A percentile compares a stretch with the other conserved stretches of the same genome.
These are phyloP conservation scores for Protula sp. DNA, from an alignment of 2,888 invertebrate genomes.

Conservation along the genomic window DNA sequence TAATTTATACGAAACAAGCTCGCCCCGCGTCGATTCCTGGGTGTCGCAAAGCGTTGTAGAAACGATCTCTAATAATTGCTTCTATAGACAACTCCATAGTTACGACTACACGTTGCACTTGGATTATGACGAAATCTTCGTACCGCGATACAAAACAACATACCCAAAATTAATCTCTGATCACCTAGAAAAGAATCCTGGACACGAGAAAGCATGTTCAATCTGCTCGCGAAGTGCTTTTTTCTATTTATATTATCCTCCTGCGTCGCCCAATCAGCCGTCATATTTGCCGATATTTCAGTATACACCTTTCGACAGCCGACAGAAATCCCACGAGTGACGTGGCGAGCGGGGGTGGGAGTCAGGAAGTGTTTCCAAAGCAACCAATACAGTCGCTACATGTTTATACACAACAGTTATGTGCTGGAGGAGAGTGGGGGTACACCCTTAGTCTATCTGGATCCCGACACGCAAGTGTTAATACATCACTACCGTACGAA, in stretches of 20 bases:
- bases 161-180: not conserved
- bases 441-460: too few relatives aligned
- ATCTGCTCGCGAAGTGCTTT: not conserved
- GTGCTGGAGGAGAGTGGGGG: too few relatives aligned
- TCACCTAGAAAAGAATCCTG: not conserved
- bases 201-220: not conserved
- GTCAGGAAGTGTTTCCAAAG: too few relatives aligned
- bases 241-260: not conserved
- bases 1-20: not conserved
- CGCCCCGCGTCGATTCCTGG: not conserved
- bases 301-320: too few relatives aligned
- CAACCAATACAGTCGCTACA: too few relatives aligned
- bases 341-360: too few relatives aligned
- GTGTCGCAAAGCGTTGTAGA: not conserved
- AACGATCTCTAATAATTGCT: not conserved
- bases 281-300: too few relatives aligned
- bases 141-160: not conserved
- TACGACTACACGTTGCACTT: not conserved
- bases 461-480: too few relatives aligned
- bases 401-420: too few relatives aligned
- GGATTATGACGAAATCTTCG: not conserved
- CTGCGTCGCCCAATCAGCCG: too few relatives aligned
- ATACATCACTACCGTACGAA: too few relatives aligned
- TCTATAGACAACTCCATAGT: not conserved
- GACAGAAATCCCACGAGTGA: too few relatives aligned